These are phyloP conservation scores for Steinernema feltiae DNA, from an alignment of 1,140 invertebrate species.

Conservation along the genomic window DNA sequence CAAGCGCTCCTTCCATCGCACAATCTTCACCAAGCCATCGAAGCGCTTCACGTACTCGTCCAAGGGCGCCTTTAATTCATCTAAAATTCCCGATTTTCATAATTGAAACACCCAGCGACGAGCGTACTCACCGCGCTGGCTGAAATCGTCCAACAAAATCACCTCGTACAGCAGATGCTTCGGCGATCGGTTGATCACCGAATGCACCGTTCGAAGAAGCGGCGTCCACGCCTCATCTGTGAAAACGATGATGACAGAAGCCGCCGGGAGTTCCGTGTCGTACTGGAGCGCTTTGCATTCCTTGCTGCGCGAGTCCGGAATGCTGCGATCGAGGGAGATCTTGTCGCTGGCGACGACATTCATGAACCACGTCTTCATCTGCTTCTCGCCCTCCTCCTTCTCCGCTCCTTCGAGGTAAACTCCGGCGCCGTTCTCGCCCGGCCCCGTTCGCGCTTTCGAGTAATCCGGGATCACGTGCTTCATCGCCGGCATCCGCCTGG, in stretches of 20 bases:
- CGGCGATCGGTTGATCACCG: conserved; percentile 73
- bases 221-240: conserved; percentile 81
- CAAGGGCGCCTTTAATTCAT: conserved; percentile 70
- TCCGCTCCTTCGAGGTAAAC: conserved; percentile 31
- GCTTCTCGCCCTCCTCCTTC: conserved; percentile 23
- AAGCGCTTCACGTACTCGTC: conserved; percentile 68
- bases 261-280: conserved; percentile 59
- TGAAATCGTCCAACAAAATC: conserved; percentile 80
- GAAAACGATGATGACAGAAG: conserved; percentile 75
- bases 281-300: conserved; percentile 31
- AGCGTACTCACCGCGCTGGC: conserved; percentile 66
- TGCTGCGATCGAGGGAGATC: conserved; percentile 33
- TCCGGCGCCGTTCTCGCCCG: conserved; percentile 32
- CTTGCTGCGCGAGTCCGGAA: conserved; percentile 22
- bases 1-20: conserved; percentile 69
- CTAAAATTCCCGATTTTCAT: conserved; percentile 59
- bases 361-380: conserved; percentile 42
- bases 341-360: conserved; percentile 39
- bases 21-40: conserved; percentile 65
- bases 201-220: conserved; percentile 76
- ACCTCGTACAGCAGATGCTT: conserved; percentile 71
- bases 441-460: conserved; percentile 12
- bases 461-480: not conserved
- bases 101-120: not conserved
- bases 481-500: not conserved